Conservation (phyloP, 1,140 invertebrate species). For the Teleogryllus occipitalis region DNA sequence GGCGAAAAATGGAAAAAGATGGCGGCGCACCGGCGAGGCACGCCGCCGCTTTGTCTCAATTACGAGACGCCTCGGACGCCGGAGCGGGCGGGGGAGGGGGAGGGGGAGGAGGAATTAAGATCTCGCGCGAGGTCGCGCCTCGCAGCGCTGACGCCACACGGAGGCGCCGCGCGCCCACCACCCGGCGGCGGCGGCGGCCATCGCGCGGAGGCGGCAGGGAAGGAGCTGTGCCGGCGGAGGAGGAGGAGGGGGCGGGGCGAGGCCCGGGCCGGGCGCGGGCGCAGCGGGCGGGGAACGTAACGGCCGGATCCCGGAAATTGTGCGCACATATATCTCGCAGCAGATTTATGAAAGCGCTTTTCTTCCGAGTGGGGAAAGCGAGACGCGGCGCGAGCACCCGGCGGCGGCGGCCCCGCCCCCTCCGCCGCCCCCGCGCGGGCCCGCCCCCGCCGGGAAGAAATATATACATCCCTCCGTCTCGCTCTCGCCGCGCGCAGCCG, state of each 20-base stretch:
- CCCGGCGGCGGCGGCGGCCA: background rate
- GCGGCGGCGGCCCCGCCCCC: constrained; percentile 29
- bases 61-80: background rate
- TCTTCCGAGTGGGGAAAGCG: constrained; percentile 40
- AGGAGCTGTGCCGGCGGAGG: constrained; percentile 5
- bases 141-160: background rate
- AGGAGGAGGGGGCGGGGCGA: constrained; percentile 20
- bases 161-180: no score
- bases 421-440: background rate
- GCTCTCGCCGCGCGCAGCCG: constrained; percentile 9
- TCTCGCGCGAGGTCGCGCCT: background rate
- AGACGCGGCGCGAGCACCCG: constrained; percentile 27
- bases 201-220: background rate
- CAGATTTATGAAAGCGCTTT: constrained; percentile 78
- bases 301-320: constrained; percentile 80
- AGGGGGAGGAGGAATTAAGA: background rate
- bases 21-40: background rate
- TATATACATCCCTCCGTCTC: constrained; percentile 32
- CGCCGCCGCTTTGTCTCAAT: background rate
- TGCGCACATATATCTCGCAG: constrained; percentile 71
- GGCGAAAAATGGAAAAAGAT: background rate
- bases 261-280: constrained; percentile 22
- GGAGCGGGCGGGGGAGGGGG: no score
- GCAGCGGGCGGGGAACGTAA: constrained; percentile 48
- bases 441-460: constrained; percentile 29